Evolutionary conservation across 2,888 invertebrate genomes (phyloP).

Genomic region (Hanleya hanleyi): DNA sequence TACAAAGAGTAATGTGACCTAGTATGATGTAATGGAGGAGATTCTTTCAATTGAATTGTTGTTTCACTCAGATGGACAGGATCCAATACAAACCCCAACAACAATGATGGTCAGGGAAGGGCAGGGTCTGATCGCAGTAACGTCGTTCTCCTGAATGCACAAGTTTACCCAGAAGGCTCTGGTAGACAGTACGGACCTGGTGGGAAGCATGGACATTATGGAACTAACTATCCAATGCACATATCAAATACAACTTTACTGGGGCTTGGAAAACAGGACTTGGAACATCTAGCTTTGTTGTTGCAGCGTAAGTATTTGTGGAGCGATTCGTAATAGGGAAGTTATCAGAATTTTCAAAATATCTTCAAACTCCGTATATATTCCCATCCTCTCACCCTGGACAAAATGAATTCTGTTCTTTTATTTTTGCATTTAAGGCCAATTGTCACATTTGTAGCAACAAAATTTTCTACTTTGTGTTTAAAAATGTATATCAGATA

Average conservation of each 20-base stretch:
- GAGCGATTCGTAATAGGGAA: too few relatives aligned
- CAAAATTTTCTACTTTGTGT: too few relatives aligned
- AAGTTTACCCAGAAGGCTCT: slow-evolving; percentile 60
- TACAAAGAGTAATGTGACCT: too few relatives aligned
- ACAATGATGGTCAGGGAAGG: slow-evolving; percentile 71
- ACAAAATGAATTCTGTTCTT: too few relatives aligned
- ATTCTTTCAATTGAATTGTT: background rate
- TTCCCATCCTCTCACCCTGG: background rate
- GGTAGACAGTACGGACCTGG: slow-evolving; percentile 46
- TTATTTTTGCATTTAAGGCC: too few relatives aligned
- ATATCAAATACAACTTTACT: slow-evolving; percentile 57
- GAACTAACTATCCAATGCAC: slow-evolving; percentile 65
- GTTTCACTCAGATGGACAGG: slow-evolving; percentile 70
- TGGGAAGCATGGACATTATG: slow-evolving; percentile 64
- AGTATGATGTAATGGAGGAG: too few relatives aligned
- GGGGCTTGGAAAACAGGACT: slow-evolving; percentile 53
- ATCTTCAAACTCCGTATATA: too few relatives aligned
- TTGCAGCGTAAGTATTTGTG: slow-evolving; percentile 51
- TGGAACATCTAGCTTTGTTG: slow-evolving; percentile 61
- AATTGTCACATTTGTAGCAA: too few relatives aligned
- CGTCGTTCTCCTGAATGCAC: slow-evolving; percentile 57
- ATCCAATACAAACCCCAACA: slow-evolving; percentile 70
- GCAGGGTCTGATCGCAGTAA: slow-evolving; percentile 71
- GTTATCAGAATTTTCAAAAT: background rate
- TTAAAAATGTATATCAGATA: too few relatives aligned